These are phyloP conservation scores for Toxonevra muliebris DNA, from an alignment of 2,888 invertebrate genomes.

Conservation along the genomic window DNA sequence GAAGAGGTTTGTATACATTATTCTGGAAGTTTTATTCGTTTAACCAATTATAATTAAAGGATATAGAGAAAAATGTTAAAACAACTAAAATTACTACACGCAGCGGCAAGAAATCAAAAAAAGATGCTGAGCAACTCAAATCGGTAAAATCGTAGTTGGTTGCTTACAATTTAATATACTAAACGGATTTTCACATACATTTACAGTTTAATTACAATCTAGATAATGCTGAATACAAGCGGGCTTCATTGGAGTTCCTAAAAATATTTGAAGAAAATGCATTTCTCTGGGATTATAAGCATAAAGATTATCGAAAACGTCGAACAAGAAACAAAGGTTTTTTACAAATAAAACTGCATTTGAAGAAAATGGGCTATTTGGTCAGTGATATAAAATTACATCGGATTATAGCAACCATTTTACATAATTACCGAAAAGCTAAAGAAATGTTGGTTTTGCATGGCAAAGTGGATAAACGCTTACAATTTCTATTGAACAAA, in stretches of 20 bases:
- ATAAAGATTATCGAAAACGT: constrained; percentile 36
- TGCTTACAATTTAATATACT: too few relatives aligned
- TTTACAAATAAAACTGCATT: constrained; percentile 40
- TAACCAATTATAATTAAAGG: too few relatives aligned
- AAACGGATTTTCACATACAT: not conserved
- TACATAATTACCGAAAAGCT: constrained; percentile 43
- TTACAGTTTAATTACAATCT: constrained; percentile 33
- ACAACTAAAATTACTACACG: too few relatives aligned
- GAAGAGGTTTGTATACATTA: too few relatives aligned
- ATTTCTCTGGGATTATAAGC: constrained; percentile 30
- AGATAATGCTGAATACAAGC: constrained; percentile 10
- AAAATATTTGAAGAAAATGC: constrained; percentile 25
- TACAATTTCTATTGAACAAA: constrained; percentile 34
- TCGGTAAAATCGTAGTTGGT: too few relatives aligned
- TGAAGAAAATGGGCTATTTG: constrained; percentile 30
- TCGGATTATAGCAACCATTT: constrained; percentile 41
- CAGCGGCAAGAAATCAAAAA: too few relatives aligned
- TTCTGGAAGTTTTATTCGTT: too few relatives aligned
- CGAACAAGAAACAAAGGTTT: constrained; percentile 40
- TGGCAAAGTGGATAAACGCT: constrained; percentile 35
- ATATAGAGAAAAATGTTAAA: too few relatives aligned
- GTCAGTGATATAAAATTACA: constrained; percentile 42
- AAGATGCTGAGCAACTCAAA: too few relatives aligned
- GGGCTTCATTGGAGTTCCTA: constrained; percentile 28
- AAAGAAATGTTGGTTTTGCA: constrained; percentile 18